Evolutionary conservation across 1,140 invertebrate genomes (phyloP).

Genomic region (Panagrolaimus sp.): DNA sequence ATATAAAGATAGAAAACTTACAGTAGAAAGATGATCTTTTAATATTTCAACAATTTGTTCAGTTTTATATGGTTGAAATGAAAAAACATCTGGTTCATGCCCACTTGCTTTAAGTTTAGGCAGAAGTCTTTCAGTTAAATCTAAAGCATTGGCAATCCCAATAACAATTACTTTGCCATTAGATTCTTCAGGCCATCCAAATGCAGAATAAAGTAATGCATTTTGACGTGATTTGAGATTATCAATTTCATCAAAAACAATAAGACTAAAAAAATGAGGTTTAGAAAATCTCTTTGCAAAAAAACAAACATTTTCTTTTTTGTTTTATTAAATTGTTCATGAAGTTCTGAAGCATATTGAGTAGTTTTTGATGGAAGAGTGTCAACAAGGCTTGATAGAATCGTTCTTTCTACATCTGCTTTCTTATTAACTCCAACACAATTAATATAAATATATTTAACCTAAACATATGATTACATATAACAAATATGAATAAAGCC

Average conservation of each 20-base stretch:
- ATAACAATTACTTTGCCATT: conserved; percentile 74
- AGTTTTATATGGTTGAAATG: conserved; percentile 88
- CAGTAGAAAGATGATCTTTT: conserved; percentile 68
- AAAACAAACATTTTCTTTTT: not conserved
- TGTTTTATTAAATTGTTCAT: conserved; percentile 18
- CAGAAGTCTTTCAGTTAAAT: conserved; percentile 81
- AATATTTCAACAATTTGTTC: conserved; percentile 82
- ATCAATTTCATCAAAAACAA: conserved; percentile 92
- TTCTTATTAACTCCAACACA: conserved; percentile 20
- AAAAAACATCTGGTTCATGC: conserved; percentile 65
- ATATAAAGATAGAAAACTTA: conserved; percentile 38
- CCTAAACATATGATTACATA: conserved; percentile 16
- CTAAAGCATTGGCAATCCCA: conserved; percentile 85
- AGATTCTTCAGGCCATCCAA: conserved; percentile 77
- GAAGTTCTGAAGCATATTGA: not conserved
- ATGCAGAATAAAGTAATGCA: conserved; percentile 81
- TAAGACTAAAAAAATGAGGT: conserved; percentile 62
- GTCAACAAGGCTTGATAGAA: conserved; percentile 15
- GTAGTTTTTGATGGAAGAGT: not conserved
- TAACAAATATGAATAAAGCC: no score
- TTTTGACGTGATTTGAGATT: conserved; percentile 77
- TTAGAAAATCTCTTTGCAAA: not conserved
- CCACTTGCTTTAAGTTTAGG: conserved; percentile 69
- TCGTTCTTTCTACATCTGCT: conserved; percentile 15
- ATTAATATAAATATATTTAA: conserved; percentile 33